Base-by-base conservation (phyloP, 1,140 invertebrate species). In the Daktulosphaira vitifoliae region DNA sequence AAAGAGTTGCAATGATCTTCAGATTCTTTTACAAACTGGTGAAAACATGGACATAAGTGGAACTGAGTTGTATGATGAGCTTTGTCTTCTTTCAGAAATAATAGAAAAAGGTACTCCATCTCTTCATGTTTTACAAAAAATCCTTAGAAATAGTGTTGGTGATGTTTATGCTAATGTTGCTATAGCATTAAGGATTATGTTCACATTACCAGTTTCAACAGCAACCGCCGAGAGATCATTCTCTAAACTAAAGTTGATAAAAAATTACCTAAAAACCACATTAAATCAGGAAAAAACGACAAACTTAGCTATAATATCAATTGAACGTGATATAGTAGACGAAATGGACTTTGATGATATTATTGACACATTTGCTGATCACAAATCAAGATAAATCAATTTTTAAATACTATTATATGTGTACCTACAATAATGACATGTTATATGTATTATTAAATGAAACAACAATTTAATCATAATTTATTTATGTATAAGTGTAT, bases 1-100 rank as follows among this genome's bases (percentile, higher is more conserved):
- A n/a, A n/a, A n/a, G n/a, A n/a, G n/a, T n/a, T n/a, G n/a, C n/a
- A n/a, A n/a, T n/a, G n/a, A n/a, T n/a, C n/a, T 3, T 18, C 18
- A 39, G 16, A 37, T 52, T 22, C 5, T 52, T 5, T 52, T 52
- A 52, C 16, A 37, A n/a, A 38, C 22, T 38, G 51, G 33, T 23
- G 20, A 54, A 54, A 39, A 38, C 33, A 22, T 16, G 33, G 37
- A 39, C 13, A 54, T 54, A 3, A 54, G 18, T 54, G 52, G 37
- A 39, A n/a, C 13, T 15, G 52, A 54, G 15, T 54, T 39, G 13
- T 54, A 39, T 54, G 52, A 54, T 54, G 37, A 53, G 6, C 20
- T 54, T 23, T 38, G 13, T 15, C 33, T 54, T 54, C 37, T 54
- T 39, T 54, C 52, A 39, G 52, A 54, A 54, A 54, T 54, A 23